Evolutionary conservation across 2,113 vertebrate genomes (phyloP).

Genomic region (Phaethon lepturus): DNA sequence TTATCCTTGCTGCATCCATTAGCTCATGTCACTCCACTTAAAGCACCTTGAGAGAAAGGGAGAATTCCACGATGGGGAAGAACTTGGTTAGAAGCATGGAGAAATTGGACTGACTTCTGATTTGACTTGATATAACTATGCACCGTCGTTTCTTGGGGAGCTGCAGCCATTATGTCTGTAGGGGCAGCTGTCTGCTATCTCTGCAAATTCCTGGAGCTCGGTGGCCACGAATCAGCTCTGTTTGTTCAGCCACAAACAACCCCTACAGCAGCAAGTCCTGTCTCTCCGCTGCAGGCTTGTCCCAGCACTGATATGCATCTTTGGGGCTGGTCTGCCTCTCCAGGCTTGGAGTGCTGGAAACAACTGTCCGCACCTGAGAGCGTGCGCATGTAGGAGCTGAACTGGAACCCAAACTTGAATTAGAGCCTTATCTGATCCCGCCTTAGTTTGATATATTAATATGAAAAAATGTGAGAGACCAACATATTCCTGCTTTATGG

Average conservation of each 20-base stretch:
- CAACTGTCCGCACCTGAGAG: not conserved
- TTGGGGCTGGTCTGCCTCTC: not conserved
- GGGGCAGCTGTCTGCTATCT: not conserved
- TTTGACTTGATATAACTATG: not conserved
- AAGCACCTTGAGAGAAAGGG: not conserved
- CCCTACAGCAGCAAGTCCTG: not conserved
- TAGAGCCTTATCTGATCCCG: not conserved
- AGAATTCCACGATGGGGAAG: not conserved
- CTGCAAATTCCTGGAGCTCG: not conserved
- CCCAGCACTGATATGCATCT: not conserved
- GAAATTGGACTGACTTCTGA: not conserved
- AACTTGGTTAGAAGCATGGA: not conserved
- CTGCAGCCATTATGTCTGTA: not conserved
- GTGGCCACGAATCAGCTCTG: not conserved
- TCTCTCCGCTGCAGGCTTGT: not conserved
- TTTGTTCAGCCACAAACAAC: not conserved
- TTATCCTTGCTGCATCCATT: not conserved
- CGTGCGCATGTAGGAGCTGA: accelerated
- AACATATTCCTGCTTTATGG: not conserved
- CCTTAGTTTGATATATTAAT: not conserved
- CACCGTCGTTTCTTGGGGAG: not conserved
- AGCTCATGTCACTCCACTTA: not conserved
- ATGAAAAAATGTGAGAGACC: not conserved
- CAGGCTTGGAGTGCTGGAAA: not conserved
- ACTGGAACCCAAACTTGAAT: not conserved